Evolutionary conservation across 2,888 invertebrate genomes (phyloP).

Genomic region (Myopa tessellatipennis): DNA sequence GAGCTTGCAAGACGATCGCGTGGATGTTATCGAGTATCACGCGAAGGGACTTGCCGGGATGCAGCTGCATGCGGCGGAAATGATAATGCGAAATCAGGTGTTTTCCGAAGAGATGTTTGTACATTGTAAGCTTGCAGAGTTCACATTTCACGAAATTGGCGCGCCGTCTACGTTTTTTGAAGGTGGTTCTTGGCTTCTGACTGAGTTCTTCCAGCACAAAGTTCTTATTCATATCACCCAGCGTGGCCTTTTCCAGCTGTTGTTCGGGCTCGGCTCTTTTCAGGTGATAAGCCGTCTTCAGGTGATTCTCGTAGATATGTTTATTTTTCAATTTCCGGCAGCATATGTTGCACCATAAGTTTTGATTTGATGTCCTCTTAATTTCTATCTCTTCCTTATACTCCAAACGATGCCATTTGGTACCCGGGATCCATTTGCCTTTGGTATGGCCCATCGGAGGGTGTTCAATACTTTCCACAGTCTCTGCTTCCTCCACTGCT

Average conservation of each 20-base stretch:
- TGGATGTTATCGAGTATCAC: conserved; percentile 82
- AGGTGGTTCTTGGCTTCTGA: conserved; percentile 48
- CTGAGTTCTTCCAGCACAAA: conserved; percentile 50
- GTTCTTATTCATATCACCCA: conserved; percentile 46
- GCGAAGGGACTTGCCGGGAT: conserved; percentile 71
- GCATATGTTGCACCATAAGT: conserved; percentile 84
- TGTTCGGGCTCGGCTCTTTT: conserved; percentile 76
- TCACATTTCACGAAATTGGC: conserved; percentile 75
- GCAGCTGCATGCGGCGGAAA: conserved; percentile 77
- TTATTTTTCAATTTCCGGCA: conserved; percentile 80
- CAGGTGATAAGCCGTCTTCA: conserved; percentile 79
- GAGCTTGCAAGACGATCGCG: conserved; percentile 82
- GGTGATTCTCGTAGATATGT: conserved; percentile 80
- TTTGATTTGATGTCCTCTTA: conserved; percentile 51
- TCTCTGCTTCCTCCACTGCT: conserved; percentile 60
- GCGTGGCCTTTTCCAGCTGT: conserved; percentile 75
- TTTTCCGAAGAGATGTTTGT: conserved; percentile 79
- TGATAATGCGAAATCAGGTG: conserved; percentile 89
- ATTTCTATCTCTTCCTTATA: conserved; percentile 67
- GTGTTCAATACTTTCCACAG: conserved; percentile 65
- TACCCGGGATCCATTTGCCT: conserved; percentile 83
- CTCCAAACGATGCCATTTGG: conserved; percentile 71
- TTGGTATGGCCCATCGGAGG: conserved; percentile 79
- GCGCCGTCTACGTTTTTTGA: conserved; percentile 71
- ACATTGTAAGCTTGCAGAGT: conserved; percentile 79